Conservation (phyloP, 2,113 vertebrate genomes). For the Scolopax mira region DNA sequence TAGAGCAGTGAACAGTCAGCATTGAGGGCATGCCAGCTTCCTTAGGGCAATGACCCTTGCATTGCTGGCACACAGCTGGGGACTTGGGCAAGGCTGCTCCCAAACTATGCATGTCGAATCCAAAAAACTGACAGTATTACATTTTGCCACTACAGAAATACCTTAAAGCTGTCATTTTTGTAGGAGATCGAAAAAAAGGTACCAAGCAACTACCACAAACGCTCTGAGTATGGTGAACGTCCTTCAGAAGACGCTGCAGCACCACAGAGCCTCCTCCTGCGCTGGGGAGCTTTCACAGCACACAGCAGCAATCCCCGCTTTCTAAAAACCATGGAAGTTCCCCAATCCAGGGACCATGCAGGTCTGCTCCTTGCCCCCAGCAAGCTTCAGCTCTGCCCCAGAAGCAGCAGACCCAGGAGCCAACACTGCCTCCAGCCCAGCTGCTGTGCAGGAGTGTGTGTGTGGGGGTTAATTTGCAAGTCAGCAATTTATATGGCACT, state of each 20-base stretch:
- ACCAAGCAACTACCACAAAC: background rate
- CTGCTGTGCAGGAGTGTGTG: background rate
- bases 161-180: background rate
- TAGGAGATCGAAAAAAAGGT: background rate
- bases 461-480: background rate
- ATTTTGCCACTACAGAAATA: background rate
- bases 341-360: background rate
- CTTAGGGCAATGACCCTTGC: background rate
- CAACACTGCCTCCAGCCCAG: background rate
- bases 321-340: background rate
- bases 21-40: rapidly evolving
- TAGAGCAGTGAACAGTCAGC: background rate
- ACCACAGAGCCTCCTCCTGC: background rate
- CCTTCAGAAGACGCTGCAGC: background rate
- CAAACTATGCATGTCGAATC: background rate
- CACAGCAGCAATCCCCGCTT: background rate
- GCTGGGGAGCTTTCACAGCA: background rate
- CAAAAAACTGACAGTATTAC: background rate
- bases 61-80: background rate
- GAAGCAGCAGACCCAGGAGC: rapidly evolving
- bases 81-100: background rate
- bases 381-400: background rate
- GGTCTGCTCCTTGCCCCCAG: background rate
- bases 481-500: background rate
- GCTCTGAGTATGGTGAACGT: background rate